Percentiles rank a stretch among this genome's conserved stretches.
phyloP scores from a whole-genome alignment of 2,888 invertebrate species.

The Clitarchus hookeri region DNA sequence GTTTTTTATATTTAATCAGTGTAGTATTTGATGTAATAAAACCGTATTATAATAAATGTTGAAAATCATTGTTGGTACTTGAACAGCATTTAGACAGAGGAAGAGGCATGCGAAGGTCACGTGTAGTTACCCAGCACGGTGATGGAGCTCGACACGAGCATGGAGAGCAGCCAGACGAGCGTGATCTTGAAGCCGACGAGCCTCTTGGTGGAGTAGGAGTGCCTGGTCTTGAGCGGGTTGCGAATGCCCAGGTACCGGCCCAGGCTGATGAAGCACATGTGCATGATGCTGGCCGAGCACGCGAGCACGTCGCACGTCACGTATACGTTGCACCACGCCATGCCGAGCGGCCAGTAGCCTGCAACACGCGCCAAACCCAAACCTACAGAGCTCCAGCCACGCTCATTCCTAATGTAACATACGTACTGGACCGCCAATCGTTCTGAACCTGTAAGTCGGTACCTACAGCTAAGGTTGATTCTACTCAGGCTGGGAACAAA shows the following conservation, averaged over 20 bases:
- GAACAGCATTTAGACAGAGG: too few species aligned
- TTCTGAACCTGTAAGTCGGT: too few species aligned
- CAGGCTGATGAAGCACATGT: constrained; percentile 91
- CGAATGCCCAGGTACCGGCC: constrained; percentile 88
- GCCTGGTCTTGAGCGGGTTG: constrained; percentile 84
- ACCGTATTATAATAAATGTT: too few species aligned
- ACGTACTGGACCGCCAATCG: too few species aligned
- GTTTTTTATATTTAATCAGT: too few species aligned
- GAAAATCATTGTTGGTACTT: too few species aligned
- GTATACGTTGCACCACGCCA: constrained; percentile 92
- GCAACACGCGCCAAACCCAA: constrained; percentile 45
- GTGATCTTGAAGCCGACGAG: constrained; percentile 87
- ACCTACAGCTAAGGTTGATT: too few species aligned
- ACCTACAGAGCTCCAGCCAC: too few species aligned
- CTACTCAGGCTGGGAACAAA: too few species aligned
- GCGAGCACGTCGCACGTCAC: constrained; percentile 95
- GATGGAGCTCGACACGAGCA: constrained; percentile 85
- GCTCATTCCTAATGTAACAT: too few species aligned
- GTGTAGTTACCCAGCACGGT: constrained; percentile 72
- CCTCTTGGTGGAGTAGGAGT: constrained; percentile 77
- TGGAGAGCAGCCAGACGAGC: constrained; percentile 88
- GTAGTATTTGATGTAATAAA: too few species aligned
- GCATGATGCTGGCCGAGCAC: constrained; percentile 94
- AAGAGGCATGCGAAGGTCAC: neutral
- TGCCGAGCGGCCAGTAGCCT: constrained; percentile 93